phyloP scores from a whole-genome alignment of 2,888 invertebrate genomes.

The Agriopis leucophaearia region DNA sequence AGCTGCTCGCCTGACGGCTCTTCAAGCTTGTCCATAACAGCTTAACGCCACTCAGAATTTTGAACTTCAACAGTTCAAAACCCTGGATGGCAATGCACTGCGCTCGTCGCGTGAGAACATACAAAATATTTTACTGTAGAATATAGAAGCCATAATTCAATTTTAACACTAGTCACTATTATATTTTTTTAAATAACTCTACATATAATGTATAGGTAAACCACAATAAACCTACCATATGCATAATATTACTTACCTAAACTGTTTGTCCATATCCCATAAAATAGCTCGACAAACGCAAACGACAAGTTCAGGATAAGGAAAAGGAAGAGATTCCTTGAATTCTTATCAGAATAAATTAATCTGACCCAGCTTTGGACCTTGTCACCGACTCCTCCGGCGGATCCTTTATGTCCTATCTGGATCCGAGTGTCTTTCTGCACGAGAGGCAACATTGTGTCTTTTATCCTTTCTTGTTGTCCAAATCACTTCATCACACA shows the following conservation, averaged over 20 bases:
- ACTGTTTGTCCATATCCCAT: conserved; percentile 96
- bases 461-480: conserved; percentile 52
- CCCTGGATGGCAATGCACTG: too few species aligned
- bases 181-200: background rate
- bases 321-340: conserved; percentile 97
- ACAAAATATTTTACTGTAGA: background rate
- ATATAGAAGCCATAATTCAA: background rate
- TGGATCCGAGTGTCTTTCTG: conserved; percentile 89
- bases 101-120: too few species aligned
- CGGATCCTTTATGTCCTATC: conserved; percentile 76
- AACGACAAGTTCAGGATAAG: conserved; percentile 97
- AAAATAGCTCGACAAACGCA: conserved; percentile 97
- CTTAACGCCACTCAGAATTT: too few species aligned
- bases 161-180: too few species aligned
- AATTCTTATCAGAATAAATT: conserved; percentile 97
- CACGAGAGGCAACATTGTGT: conserved; percentile 91
- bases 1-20: too few species aligned
- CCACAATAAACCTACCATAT: background rate
- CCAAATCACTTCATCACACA: conserved; percentile 75
- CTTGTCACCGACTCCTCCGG: conserved; percentile 90
- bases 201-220: conserved; percentile 1
- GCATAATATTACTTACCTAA: conserved; percentile 87
- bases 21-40: too few species aligned
- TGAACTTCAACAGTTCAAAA: too few species aligned
- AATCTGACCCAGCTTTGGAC: conserved; percentile 92